Percentiles rank a stretch among this genome's conserved stretches.
Evolutionary conservation across 2,113 vertebrate species (phyloP).

Genomic region (Urocynchramus pylzowi): DNA sequence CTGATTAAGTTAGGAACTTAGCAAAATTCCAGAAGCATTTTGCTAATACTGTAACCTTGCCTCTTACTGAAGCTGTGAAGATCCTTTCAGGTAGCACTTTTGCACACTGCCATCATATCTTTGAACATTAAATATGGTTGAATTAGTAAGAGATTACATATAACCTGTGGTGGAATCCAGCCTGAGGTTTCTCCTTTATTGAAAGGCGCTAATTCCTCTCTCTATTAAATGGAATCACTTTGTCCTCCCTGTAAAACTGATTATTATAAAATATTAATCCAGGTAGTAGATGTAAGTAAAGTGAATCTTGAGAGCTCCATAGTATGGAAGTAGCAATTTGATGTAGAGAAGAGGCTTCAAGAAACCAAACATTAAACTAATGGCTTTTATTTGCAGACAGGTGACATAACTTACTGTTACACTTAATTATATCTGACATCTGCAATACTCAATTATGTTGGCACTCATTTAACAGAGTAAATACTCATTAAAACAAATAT

Average conservation of each 20-base stretch:
- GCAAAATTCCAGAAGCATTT: background rate
- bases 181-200: background rate
- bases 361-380: constrained; percentile 45
- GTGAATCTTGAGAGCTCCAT: background rate
- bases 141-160: background rate
- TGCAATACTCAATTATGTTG: constrained; percentile 53
- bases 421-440: constrained; percentile 46
- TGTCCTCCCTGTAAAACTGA: background rate
- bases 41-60: background rate
- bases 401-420: constrained; percentile 44
- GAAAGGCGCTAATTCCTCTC: background rate
- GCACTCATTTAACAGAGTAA: constrained; percentile 34
- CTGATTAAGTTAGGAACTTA: background rate
- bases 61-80: background rate
- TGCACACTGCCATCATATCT: background rate
- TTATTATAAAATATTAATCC: background rate
- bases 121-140: background rate
- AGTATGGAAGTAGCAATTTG: background rate
- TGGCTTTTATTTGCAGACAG: constrained; percentile 56
- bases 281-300: background rate
- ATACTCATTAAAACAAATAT: constrained; percentile 48
- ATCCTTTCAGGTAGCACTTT: background rate
- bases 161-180: background rate
- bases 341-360: constrained; percentile 33
- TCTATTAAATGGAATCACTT: background rate